Evolutionary conservation across 2,797 vertebrate genomes (phyloP).

Genomic region (Cirrhinus mrigala): DNA sequence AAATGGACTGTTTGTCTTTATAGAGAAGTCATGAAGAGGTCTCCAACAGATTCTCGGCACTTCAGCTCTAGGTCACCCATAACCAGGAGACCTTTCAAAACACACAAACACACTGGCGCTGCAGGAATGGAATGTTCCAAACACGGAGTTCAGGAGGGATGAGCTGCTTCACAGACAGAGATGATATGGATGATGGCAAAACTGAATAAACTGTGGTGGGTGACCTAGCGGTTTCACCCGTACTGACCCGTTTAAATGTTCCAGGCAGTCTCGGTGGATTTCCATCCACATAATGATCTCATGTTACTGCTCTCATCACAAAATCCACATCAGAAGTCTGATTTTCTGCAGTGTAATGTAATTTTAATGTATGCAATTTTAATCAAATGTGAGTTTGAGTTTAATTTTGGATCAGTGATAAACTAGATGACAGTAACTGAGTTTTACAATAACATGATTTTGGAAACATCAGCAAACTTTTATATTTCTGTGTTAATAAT

Average conservation of each 20-base stretch:
- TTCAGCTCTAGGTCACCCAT: conserved; percentile 49
- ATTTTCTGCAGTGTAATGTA: background rate
- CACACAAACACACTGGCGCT: conserved; percentile 34
- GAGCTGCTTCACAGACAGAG: conserved; percentile 45
- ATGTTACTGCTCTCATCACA: background rate
- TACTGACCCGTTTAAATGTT: conserved; percentile 1
- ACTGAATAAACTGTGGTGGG: conserved; percentile 47
- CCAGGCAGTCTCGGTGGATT: conserved; percentile 22
- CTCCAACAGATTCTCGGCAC: conserved; percentile 38
- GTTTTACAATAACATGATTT: background rate
- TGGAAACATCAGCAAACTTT: background rate
- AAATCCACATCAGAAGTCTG: conserved; percentile 9
- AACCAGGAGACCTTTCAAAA: conserved; percentile 48
- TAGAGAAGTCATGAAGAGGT: conserved; percentile 39
- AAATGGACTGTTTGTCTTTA: conserved; percentile 43
- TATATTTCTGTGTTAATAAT: background rate
- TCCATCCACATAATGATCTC: conserved; percentile 12
- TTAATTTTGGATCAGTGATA: background rate
- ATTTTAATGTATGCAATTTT: conserved; percentile 1
- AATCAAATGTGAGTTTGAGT: background rate
- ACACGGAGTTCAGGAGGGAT: conserved; percentile 26
- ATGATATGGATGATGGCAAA: conserved; percentile 49
- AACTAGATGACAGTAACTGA: background rate
- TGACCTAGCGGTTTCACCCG: conserved; percentile 30
- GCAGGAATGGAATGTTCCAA: conserved; percentile 44